Evolutionary conservation across 2,888 invertebrate species (phyloP), one percentile per base, ranked within the genome.

Genomic region (Azorinus chamasolen): DNA sequence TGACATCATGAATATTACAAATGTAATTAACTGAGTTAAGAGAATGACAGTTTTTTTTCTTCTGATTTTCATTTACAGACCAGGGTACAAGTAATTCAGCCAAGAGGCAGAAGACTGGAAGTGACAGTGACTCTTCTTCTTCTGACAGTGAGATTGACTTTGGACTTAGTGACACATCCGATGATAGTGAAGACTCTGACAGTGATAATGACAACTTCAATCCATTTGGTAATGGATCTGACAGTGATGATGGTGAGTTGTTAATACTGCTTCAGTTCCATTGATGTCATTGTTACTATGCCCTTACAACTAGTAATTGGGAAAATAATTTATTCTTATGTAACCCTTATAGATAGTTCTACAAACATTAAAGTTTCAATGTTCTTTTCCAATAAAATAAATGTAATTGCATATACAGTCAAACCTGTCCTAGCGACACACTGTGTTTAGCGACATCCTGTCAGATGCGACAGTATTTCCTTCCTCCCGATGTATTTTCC

Each of bases 171-270:
- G 89, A 86, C 32, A 68, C 79, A 4, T 88, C 87, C 0, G 86
- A 84, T 48, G 89, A 88, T 24, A 84, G 83, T 61, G 88, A 87
- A 59, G 87, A 84, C 27, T 88, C 87, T 85, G 96, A 54, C 32
- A 32, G 32, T 43, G 81, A 81, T 16, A 78, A 81, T 57, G 81
- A 75, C 53, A 72, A 96, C 94, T 97, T 97, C 92, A 98, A 98
- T 94, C 98, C 98, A n/a, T 97, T 97, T 90, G 96, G 96, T 92
- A 96, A 95, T 58, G 97, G 93, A 32, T 93, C 93, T n/a, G 93
- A 93, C 50, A 93, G 92, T 85, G 93, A 93, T 88, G 93, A 93
- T 73, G 92, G 91, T 91, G 55, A 48, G 84, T 74, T 14, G 6
- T 62, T 50, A n/a, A 16, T 48, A 39, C 37, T 22, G 12, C 16